Evolutionary conservation across 2,797 vertebrate species (phyloP).

Genomic region (Rhinophrynus dorsalis): DNA sequence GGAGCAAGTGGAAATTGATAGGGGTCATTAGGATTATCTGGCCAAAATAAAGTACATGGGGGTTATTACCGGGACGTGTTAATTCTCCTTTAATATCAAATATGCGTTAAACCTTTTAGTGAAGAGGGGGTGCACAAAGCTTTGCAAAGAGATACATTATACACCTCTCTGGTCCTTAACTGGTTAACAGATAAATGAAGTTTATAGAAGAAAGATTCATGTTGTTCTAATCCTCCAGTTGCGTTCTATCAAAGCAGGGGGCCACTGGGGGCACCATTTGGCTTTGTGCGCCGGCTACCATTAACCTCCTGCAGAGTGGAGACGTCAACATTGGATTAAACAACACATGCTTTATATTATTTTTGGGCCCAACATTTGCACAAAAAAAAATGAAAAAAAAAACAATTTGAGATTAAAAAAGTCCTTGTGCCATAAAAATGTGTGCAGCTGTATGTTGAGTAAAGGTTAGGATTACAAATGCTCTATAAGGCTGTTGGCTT

Average conservation of each 20-base stretch:
- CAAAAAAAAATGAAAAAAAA: constrained; percentile 20
- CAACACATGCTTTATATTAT: constrained; percentile 45
- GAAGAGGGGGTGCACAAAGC: too few relatives aligned
- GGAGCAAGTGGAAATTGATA: too few relatives aligned
- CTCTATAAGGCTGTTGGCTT: too few relatives aligned
- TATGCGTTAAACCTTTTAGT: too few relatives aligned
- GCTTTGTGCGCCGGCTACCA: constrained; percentile 23
- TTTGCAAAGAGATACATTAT: too few relatives aligned
- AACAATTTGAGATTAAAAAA: constrained; percentile 25
- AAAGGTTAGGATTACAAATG: background rate
- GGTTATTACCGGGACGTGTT: too few relatives aligned
- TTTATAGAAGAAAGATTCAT: background rate
- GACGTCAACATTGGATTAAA: constrained; percentile 36
- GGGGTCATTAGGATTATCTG: too few relatives aligned
- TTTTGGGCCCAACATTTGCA: constrained; percentile 23
- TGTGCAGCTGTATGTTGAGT: constrained; percentile 2
- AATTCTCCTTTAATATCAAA: too few relatives aligned
- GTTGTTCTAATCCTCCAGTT: constrained; percentile 23
- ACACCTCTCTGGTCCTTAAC: too few relatives aligned
- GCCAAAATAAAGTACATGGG: too few relatives aligned
- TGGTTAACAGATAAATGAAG: background rate
- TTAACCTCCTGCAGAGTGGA: constrained; percentile 27
- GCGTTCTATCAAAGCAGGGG: constrained; percentile 29
- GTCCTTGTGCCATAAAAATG: constrained; percentile 7
- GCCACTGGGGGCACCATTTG: background rate